These are phyloP conservation scores for Morpho achilles DNA, from an alignment of 2,888 invertebrate genomes.

Conservation along the genomic window DNA sequence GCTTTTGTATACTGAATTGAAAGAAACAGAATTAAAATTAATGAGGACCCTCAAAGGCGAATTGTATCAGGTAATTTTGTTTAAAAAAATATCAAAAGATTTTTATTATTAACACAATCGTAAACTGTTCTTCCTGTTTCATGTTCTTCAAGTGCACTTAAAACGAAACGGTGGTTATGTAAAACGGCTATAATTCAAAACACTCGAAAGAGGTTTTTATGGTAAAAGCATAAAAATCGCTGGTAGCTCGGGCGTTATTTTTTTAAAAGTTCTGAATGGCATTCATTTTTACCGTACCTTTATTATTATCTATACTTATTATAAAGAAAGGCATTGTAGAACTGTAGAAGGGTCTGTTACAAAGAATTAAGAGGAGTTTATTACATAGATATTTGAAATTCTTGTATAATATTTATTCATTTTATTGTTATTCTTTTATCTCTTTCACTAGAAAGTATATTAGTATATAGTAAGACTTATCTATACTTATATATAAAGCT, in stretches of 20 bases:
- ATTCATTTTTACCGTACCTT: background rate
- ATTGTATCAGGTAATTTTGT: background rate
- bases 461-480: no score
- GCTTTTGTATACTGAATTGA: no score
- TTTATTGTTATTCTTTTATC: no score
- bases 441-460: no score
- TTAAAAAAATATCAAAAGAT: background rate
- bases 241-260: constrained; percentile 9
- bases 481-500: no score
- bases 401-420: no score
- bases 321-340: no score
- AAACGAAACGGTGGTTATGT: constrained; percentile 8
- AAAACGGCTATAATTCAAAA: constrained; percentile 15
- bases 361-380: no score
- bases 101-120: background rate
- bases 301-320: no score
- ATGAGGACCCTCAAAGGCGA: background rate
- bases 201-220: constrained; percentile 15
- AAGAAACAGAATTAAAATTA: no score
- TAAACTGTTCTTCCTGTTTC: constrained; percentile 6
- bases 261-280: constrained; percentile 3
- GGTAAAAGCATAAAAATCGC: constrained; percentile 17
- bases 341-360: no score
- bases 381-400: no score
- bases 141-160: constrained; percentile 8